Percentiles rank a stretch among this genome's conserved stretches.
Evolutionary conservation across 1,140 invertebrate species (phyloP).

Genomic region (Cepaea nemoralis): DNA sequence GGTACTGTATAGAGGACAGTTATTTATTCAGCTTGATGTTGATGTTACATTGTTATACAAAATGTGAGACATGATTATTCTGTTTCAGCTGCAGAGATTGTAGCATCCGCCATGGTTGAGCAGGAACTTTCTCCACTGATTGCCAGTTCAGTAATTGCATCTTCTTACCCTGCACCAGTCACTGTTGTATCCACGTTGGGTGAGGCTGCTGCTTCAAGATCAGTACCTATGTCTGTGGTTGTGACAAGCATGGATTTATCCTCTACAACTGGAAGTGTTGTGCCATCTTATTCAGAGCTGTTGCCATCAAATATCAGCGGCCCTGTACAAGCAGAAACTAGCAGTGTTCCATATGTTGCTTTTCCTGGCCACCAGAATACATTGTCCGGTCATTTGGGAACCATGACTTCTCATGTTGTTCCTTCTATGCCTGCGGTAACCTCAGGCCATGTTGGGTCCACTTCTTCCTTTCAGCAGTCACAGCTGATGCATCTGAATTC

Average conservation of each 20-base stretch:
- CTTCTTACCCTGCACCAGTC: conserved; percentile 18
- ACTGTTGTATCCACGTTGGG: not conserved
- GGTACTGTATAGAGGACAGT: too few relatives aligned
- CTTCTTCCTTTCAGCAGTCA: not conserved
- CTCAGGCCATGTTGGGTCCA: not conserved
- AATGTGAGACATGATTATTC: too few relatives aligned
- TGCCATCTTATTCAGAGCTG: conserved; percentile 20
- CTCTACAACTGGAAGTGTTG: not conserved
- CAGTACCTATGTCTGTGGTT: not conserved
- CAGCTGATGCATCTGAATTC: not conserved
- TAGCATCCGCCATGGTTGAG: conserved; percentile 39
- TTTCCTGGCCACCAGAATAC: not conserved
- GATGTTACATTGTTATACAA: too few relatives aligned
- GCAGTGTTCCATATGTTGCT: not conserved
- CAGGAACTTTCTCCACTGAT: conserved; percentile 36
- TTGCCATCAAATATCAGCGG: conserved; percentile 36
- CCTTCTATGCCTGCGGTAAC: not conserved
- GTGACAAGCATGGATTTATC: conserved; percentile 17
- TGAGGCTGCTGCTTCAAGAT: not conserved
- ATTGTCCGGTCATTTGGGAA: not conserved
- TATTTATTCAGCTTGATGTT: too few relatives aligned
- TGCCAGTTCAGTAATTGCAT: conserved; percentile 3
- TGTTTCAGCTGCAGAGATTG: conserved; percentile 33
- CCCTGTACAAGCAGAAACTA: conserved; percentile 7
- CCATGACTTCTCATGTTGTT: not conserved